phyloP scores from a whole-genome alignment of 2,113 vertebrate genomes.

The Origma solitaria region DNA sequence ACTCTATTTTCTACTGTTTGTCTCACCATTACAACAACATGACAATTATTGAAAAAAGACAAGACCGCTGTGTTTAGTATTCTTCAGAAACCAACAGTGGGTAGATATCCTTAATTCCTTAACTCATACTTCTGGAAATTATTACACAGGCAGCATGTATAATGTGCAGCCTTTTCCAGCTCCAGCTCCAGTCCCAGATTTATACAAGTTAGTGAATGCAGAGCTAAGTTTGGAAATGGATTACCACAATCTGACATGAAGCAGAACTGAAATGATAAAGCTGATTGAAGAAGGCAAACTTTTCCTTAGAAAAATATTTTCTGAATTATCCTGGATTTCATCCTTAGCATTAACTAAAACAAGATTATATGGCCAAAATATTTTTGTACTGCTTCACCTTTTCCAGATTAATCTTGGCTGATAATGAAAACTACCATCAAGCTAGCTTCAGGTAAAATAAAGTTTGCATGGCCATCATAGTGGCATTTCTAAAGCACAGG shows the following conservation, averaged over 20 bases:
- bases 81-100: not conserved
- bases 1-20: not conserved
- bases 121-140: not conserved
- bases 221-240: not conserved
- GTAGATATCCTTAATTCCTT: not conserved
- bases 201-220: not conserved
- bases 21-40: not conserved
- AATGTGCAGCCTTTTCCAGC: not conserved
- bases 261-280: not conserved
- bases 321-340: not conserved
- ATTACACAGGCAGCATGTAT: not conserved
- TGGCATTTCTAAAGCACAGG: not conserved
- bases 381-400: not conserved
- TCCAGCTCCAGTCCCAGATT: not conserved
- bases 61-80: not conserved
- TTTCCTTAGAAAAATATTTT: not conserved
- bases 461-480: not conserved
- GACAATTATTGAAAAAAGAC: not conserved
- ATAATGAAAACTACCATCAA: not conserved
- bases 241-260: not conserved
- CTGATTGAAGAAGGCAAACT: not conserved
- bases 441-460: not conserved
- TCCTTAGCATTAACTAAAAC: not conserved
- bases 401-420: not conserved
- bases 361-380: not conserved